Conservation (phyloP, 2,113 vertebrate genomes). For the Corythornis cristatus region DNA sequence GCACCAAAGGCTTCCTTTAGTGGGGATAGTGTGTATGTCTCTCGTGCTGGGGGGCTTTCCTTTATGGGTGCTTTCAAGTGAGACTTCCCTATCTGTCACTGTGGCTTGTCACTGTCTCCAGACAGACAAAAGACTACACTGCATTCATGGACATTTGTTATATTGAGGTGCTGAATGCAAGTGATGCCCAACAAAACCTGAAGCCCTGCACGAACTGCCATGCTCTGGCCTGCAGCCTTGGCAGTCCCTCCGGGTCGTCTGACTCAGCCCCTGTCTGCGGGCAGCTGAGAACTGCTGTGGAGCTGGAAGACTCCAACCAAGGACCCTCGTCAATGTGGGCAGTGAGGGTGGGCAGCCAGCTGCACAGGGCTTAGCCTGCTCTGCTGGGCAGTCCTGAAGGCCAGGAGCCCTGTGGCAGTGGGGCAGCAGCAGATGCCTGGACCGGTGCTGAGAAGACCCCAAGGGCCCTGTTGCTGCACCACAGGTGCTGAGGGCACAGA, state of each 20-base stretch:
- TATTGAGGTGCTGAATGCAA: rapidly evolving
- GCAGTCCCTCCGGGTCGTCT: background rate
- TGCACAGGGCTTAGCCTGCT: background rate
- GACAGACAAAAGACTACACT: background rate
- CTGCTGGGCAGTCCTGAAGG: background rate
- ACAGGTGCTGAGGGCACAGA: background rate
- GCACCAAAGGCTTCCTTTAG: background rate
- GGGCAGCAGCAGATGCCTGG: background rate
- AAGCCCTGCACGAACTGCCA: rapidly evolving
- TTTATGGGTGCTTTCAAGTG: rapidly evolving
- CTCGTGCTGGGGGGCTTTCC: too few species aligned
- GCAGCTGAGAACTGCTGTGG: background rate
- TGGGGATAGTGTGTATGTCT: rapidly evolving
- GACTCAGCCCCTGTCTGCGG: rapidly evolving
- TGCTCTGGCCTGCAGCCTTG: rapidly evolving
- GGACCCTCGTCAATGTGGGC: rapidly evolving
- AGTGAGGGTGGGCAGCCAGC: rapidly evolving
- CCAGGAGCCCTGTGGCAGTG: background rate
- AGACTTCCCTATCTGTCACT: background rate
- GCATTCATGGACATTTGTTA: background rate
- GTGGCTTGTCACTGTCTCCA: background rate
- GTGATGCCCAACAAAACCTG: background rate
- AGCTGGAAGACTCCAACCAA: background rate
- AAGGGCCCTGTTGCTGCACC: background rate
- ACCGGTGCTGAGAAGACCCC: rapidly evolving